These are phyloP conservation scores for Chaetops frenatus DNA, from an alignment of 2,113 vertebrate species.

Conservation along the genomic window DNA sequence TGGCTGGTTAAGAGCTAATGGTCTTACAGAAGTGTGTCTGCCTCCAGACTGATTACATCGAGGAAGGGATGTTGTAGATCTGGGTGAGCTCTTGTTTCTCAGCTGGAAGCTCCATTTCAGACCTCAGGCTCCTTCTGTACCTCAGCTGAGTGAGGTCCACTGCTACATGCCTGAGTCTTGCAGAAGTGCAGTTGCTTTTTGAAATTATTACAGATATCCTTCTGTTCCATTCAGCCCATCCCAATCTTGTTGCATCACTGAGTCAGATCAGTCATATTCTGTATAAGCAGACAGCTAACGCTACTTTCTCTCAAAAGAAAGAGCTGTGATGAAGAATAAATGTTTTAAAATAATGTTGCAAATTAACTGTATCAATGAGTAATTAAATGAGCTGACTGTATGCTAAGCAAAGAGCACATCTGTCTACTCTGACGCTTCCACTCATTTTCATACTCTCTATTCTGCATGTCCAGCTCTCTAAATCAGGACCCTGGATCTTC, in stretches of 20 bases:
- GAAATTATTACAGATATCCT: background rate
- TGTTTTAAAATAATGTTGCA: background rate
- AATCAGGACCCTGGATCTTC: background rate
- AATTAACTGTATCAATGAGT: background rate
- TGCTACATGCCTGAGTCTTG: background rate
- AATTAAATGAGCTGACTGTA: background rate
- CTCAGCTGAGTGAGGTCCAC: background rate
- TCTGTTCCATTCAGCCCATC: background rate
- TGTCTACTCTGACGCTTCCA: background rate
- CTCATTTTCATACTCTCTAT: background rate
- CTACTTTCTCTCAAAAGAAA: background rate
- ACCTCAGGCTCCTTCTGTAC: background rate
- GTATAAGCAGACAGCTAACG: background rate
- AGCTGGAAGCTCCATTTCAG: background rate
- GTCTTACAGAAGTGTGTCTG: background rate
- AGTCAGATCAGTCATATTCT: background rate
- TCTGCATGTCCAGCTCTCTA: background rate
- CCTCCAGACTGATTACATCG: background rate
- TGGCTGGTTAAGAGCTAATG: background rate
- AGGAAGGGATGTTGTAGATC: background rate
- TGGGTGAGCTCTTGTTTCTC: background rate
- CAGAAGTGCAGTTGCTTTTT: background rate
- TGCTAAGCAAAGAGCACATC: background rate
- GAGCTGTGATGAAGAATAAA: background rate
- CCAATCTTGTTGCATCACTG: background rate